These are phyloP conservation scores for Drosophila koepferae DNA, from an alignment of 2,888 invertebrate genomes.

Conservation along the genomic window DNA sequence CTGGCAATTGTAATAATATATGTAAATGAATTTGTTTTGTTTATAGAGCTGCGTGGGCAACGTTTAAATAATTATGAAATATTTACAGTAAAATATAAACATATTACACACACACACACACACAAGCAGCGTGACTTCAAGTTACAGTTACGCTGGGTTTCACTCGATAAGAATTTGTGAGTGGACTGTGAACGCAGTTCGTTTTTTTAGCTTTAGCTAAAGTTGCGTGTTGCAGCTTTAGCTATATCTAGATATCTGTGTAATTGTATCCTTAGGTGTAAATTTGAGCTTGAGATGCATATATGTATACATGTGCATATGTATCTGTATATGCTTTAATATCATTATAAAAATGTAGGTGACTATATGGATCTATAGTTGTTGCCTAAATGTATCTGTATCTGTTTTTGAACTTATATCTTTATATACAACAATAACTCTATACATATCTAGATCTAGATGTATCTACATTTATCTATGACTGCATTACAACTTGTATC, in stretches of 20 bases:
- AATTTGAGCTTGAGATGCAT: background rate
- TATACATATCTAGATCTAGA: background rate
- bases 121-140: slow-evolving; percentile 23
- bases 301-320: background rate
- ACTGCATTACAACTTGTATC: too few species aligned
- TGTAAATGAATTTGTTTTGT: slow-evolving; percentile 39
- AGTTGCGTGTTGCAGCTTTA: background rate
- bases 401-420: background rate
- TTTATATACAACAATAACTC: background rate
- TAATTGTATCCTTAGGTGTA: slow-evolving; percentile 3
- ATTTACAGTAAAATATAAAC: slow-evolving; percentile 47
- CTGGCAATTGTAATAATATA: slow-evolving; percentile 9
- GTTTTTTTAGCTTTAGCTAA: slow-evolving; percentile 24
- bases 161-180: slow-evolving; percentile 61
- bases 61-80: slow-evolving; percentile 70
- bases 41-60: slow-evolving; percentile 38
- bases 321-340: background rate
- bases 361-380: background rate
- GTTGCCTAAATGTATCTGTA: background rate
- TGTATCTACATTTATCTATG: background rate
- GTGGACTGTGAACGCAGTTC: slow-evolving; percentile 12
- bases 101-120: slow-evolving; percentile 18
- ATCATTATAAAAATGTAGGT: too few species aligned
- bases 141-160: slow-evolving; percentile 62
- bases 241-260: slow-evolving; percentile 10